Base-by-base conservation (phyloP, 2,113 vertebrate species). In the Cheirogaleus medius region DNA sequence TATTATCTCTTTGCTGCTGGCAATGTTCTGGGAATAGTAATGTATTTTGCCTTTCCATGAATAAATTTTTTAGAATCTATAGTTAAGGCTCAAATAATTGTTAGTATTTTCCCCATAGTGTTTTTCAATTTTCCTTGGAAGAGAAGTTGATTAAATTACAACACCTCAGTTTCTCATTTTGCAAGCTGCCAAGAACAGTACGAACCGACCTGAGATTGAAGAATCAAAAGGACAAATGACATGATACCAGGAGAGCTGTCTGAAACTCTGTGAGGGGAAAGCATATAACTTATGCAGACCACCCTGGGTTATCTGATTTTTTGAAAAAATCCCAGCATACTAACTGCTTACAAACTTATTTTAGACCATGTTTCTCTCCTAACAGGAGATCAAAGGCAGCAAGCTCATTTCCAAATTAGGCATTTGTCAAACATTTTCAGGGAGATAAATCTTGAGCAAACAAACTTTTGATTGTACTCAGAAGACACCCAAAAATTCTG, bases 11-110 rank as follows among this genome's bases (percentile, higher is more conserved):
- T 74, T 80, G 95, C 91, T 91, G 11, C 69, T 76, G 96, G 91
- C 83, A 60, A 49, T 69, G 54, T 52, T 95, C 56, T 76, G 68
- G 78, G 87, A 92, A 87, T 84, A 91, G 78, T 12, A 94, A 87
- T 44, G 23, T 34, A 94, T 85, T 95, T 60, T 93, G 8, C 39
- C 86, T 64, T 81, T 69, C 44, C n/a, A 29, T 81, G 63, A 96
- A 96, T 91, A 96, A 21, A 73, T 69, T 71, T 88, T 94, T 95
- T 69, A 95, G 69, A 89, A 58, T 71, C 63, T 76, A 49, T 3
- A 83, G n/a, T 54, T 68, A 76, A 71, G 56, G 56, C 25, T 21
- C 49, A 37, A 39, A 52, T 74, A n/a, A 73, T 82, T 63, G 27
- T 86, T 74, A 52, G 34, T 71, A 23, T 77, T 97, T 96, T 60